Conservation (phyloP, 2,797 vertebrate species). For the Cephalopachus bancanus region DNA sequence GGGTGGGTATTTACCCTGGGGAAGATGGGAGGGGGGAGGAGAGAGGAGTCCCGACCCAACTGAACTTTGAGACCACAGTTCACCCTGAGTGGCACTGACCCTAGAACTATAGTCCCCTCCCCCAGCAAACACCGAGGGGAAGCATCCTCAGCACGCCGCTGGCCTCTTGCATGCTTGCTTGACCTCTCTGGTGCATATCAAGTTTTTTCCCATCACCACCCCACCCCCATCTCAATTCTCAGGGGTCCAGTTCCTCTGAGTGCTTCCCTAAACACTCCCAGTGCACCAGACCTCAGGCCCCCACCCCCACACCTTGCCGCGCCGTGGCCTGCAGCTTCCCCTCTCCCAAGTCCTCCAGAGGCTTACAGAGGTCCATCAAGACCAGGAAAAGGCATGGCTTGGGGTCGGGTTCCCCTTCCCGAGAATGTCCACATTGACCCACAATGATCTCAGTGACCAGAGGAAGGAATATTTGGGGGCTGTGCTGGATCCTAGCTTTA, state of each 20-base stretch:
- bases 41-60: conserved; percentile 42
- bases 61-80: neutral
- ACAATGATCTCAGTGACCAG: neutral
- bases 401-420: conserved; percentile 46
- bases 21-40: neutral
- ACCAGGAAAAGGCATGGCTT: neutral
- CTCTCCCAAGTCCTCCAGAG: conserved; percentile 32
- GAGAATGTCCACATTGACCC: neutral
- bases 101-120: neutral
- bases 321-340: conserved; percentile 58
- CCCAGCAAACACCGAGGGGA: neutral
- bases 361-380: conserved; percentile 52
- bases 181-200: neutral
- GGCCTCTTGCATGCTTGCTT: neutral
- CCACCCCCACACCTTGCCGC: neutral
- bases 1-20: conserved; percentile 66
- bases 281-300: neutral
- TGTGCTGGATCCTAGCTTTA: neutral
- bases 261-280: conserved; percentile 55
- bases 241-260: conserved; percentile 67
- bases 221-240: conserved; percentile 24
- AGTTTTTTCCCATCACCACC: neutral
- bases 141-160: neutral
- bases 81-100: neutral
- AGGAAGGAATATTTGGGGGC: neutral